phyloP scores from a whole-genome alignment of 1,140 invertebrate species.

The Drusus annulatus region DNA sequence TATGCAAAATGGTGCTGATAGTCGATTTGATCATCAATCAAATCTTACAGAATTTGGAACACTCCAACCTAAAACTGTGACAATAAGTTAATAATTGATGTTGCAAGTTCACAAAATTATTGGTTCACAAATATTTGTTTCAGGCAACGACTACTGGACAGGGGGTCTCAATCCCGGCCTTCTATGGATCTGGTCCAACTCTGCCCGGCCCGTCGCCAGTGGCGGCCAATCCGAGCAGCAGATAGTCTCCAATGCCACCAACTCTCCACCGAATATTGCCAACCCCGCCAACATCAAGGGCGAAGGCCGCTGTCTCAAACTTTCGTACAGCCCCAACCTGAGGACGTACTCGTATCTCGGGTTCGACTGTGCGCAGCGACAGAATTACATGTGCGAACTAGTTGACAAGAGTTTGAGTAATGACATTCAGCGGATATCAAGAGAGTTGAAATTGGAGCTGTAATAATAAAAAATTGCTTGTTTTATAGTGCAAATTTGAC shows the following conservation, averaged over 20 bases:
- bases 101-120: no score
- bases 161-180: constrained; percentile 87
- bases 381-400: constrained; percentile 80
- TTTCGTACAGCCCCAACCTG: constrained; percentile 72
- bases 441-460: constrained; percentile 63
- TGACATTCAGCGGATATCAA: constrained; percentile 76
- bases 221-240: constrained; percentile 63
- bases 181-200: constrained; percentile 88
- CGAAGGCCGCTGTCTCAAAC: constrained; percentile 59
- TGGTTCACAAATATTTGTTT: neutral
- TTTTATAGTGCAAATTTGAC: neutral
- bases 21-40: no score
- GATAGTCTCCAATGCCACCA: constrained; percentile 60
- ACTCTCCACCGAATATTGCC: constrained; percentile 62
- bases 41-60: no score
- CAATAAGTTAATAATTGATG: no score
- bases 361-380: constrained; percentile 78
- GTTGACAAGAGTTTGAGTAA: constrained; percentile 79
- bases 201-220: constrained; percentile 77
- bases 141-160: constrained; percentile 84
- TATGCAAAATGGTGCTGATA: no score
- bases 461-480: no score
- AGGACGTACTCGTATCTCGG: constrained; percentile 80
- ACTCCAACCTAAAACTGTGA: no score
- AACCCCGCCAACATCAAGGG: constrained; percentile 70